These are phyloP conservation scores for Vombatus ursinus DNA, from an alignment of 2,113 vertebrate genomes.

Conservation along the genomic window DNA sequence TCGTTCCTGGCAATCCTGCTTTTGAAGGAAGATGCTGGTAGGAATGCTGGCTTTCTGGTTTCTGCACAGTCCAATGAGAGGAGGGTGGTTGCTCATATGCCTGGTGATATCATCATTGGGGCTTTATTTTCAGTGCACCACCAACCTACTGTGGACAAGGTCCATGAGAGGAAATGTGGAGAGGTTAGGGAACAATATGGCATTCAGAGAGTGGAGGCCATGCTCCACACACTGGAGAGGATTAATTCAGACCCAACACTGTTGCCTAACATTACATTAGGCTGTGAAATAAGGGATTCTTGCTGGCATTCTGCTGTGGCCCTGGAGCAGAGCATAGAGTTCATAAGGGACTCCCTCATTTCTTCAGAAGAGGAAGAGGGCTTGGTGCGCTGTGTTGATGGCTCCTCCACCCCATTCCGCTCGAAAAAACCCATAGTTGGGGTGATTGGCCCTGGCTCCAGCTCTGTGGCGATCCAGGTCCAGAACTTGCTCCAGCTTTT, in stretches of 20 bases:
- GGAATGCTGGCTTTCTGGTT: slow-evolving; percentile 79
- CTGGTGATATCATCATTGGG: slow-evolving; percentile 97
- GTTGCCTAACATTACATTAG: slow-evolving; percentile 95
- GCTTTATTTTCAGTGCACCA: slow-evolving; percentile 98
- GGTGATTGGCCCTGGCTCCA: slow-evolving; percentile 97
- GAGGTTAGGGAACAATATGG: slow-evolving; percentile 98
- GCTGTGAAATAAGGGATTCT: slow-evolving; percentile 98
- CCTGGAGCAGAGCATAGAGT: slow-evolving; percentile 98
- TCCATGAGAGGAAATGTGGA: slow-evolving; percentile 98
- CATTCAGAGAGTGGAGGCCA: slow-evolving; percentile 98
- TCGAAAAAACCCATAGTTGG: slow-evolving; percentile 98
- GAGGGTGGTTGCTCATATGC: slow-evolving; percentile 94
- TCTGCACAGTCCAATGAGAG: slow-evolving; percentile 92
- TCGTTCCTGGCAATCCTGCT: slow-evolving; percentile 85
- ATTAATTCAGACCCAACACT: slow-evolving; percentile 94
- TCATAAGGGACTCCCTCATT: slow-evolving; percentile 97
- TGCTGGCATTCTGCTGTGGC: slow-evolving; percentile 99
- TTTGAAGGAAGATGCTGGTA: slow-evolving; percentile 85
- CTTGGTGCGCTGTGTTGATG: slow-evolving; percentile 91
- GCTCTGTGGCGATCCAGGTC: slow-evolving; percentile 98
- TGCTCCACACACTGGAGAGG: slow-evolving; percentile 96
- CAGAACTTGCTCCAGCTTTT: slow-evolving; percentile 98
- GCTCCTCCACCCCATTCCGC: slow-evolving; percentile 89
- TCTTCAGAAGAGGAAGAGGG: slow-evolving; percentile 95
- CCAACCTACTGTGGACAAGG: slow-evolving; percentile 97